Conservation (phyloP, 2,113 vertebrate genomes). For the Xiphophorus couchianus region DNA sequence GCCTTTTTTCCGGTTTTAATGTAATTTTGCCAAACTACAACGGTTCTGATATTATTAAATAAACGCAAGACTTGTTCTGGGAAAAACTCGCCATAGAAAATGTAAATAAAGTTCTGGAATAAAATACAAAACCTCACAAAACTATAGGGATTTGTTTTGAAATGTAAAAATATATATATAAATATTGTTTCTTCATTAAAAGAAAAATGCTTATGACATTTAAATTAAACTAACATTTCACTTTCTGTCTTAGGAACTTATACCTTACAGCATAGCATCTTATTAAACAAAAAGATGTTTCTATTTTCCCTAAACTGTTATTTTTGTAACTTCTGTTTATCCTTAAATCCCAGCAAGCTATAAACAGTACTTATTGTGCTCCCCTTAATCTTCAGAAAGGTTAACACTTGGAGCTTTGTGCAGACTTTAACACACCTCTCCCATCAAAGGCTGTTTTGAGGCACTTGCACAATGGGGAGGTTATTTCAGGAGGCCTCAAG, state of each 20-base stretch:
- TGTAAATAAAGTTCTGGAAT: not conserved
- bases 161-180: not conserved
- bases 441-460: conserved; percentile 66
- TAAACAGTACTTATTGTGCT: conserved; percentile 4
- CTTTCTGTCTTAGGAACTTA: not conserved
- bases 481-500: conserved; percentile 68
- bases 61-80: too few relatives aligned
- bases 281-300: not conserved
- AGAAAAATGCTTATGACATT: not conserved
- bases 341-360: conserved; percentile 10
- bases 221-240: not conserved
- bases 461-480: conserved; percentile 58
- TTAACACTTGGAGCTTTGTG: conserved; percentile 25
- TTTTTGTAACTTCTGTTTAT: not conserved
- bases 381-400: conserved; percentile 1
- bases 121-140: not conserved
- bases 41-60: not conserved
- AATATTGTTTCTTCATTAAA: too few relatives aligned
- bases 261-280: not conserved
- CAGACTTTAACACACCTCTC: conserved; percentile 11
- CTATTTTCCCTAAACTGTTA: not conserved
- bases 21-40: not conserved
- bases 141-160: not conserved
- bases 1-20: not conserved
- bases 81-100: not conserved